Conservation (phyloP, 1,140 invertebrate genomes). For the Ips typographus region DNA sequence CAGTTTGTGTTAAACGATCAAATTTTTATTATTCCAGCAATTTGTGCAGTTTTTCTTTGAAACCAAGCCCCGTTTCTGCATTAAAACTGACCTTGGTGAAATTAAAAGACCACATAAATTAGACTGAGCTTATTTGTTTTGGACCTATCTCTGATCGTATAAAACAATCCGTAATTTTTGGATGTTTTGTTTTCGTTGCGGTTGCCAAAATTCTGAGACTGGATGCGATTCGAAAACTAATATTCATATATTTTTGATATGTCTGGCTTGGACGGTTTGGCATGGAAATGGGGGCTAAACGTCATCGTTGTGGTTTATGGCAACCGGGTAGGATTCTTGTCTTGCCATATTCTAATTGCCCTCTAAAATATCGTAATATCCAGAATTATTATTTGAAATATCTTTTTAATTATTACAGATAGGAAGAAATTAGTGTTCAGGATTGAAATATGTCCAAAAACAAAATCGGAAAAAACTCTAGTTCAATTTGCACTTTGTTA, state of each 20-base stretch:
- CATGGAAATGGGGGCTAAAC: constrained; percentile 3
- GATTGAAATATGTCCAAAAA: too few relatives aligned
- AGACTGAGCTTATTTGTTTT: constrained; percentile 1
- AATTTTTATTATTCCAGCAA: not conserved
- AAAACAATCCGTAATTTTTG: constrained; percentile 5
- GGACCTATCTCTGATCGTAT: not conserved
- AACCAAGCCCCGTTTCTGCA: not conserved
- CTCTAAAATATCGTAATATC: too few relatives aligned
- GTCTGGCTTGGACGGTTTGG: not conserved
- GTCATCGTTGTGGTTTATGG: not conserved
- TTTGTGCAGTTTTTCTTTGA: not conserved
- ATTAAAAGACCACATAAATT: not conserved
- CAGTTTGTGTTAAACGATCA: too few relatives aligned
- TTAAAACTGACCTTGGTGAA: not conserved
- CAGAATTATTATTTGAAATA: too few relatives aligned
- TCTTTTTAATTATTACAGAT: too few relatives aligned
- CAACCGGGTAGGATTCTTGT: not conserved
- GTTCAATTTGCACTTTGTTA: too few relatives aligned
- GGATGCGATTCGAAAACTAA: not conserved
- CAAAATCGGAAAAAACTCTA: too few relatives aligned
- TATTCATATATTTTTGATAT: not conserved
- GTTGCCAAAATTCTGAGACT: not conserved
- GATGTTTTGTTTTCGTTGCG: constrained; percentile 3
- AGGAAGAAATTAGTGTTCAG: too few relatives aligned
- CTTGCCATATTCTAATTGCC: not conserved